These are phyloP conservation scores for Bufotes viridis DNA, from an alignment of 2,797 vertebrate genomes.

Conservation along the genomic window DNA sequence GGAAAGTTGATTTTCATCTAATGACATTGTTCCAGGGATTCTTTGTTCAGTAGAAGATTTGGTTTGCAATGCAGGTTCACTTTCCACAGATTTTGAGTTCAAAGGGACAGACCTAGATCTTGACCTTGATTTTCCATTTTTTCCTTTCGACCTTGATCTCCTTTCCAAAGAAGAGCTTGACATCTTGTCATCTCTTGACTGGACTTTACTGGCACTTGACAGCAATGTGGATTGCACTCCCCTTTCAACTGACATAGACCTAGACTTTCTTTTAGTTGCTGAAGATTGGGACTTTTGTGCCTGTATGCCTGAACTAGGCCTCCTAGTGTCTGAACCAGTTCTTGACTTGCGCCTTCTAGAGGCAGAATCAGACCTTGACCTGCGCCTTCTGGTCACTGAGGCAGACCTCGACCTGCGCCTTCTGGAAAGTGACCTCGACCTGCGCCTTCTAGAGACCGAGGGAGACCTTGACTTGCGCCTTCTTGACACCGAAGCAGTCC, in stretches of 20 bases:
- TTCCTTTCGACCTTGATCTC: not conserved
- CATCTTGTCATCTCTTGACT: not conserved
- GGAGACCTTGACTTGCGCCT: conserved; percentile 55
- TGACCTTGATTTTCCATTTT: not conserved
- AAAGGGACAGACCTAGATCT: not conserved
- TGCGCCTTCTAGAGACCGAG: conserved; percentile 57
- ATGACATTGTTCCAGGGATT: not conserved
- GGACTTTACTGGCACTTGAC: not conserved
- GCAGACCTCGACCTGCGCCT: conserved; percentile 59
- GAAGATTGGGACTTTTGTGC: conserved; percentile 1
- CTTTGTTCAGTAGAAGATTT: not conserved
- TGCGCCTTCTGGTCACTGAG: conserved; percentile 71
- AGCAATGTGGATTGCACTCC: not conserved
- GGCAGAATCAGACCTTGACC: conserved; percentile 15
- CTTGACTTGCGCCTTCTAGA: not conserved
- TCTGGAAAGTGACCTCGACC: conserved; percentile 70
- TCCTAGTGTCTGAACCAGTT: not conserved
- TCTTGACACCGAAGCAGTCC: too few relatives aligned
- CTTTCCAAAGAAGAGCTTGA: not conserved
- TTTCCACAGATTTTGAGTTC: conserved; percentile 54
- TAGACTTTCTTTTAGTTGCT: not conserved
- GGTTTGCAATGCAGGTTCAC: conserved; percentile 18
- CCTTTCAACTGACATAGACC: conserved; percentile 56
- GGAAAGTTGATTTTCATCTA: not conserved
- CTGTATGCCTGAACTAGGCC: conserved; percentile 64